Base-by-base conservation (phyloP, 2,113 vertebrate species). In the Tonatia bakeri region DNA sequence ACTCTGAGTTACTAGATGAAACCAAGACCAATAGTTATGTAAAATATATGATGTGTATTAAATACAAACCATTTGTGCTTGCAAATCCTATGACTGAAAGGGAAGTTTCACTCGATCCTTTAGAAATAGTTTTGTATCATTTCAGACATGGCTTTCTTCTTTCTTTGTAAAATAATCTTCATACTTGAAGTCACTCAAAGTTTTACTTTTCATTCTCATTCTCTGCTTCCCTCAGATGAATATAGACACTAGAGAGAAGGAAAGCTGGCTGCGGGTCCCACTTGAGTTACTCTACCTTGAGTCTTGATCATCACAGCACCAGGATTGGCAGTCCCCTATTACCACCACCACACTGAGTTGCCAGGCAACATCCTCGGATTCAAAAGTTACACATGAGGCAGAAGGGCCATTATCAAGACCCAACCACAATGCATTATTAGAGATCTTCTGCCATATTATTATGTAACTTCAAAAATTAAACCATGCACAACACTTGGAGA, bases 1-100 rank as follows among this genome's bases (percentile, higher is more conserved):
- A 59, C 40, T 75, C 70, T 84, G 70, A 95, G 80, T 96, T 94
- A 84, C 69, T 94, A 96, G 72, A 95, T 82, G 40, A 95, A 97
- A 88, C 28, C 12, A 96, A 52, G 64, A 94, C 24, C 50, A 76
- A 87, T 26, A 92, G 38, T 50, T 90, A 91, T 26, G 47, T 94
- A 82, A 87, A 92, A 75, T 61, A 80, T 65, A 75, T 70, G 24
- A 82, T 50, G 50, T 33, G 5, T 80, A 56, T 81, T 87, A 96
- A 96, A 94, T 83, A 86, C 4, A 95, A 97, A 90, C 56, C 50
- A 91, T 76, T 97, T 92, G 87, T 94, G 52, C 70, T 89, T 70
- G 40, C 16, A 95, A 90, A 80, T 75, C 33, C 1, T 73, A 16
- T 76, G 28, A 65, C 3, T 64, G 33, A 79, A 96, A 91, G 17